Conservation (phyloP, 2,113 vertebrate genomes). For the Trichechus manatus region DNA sequence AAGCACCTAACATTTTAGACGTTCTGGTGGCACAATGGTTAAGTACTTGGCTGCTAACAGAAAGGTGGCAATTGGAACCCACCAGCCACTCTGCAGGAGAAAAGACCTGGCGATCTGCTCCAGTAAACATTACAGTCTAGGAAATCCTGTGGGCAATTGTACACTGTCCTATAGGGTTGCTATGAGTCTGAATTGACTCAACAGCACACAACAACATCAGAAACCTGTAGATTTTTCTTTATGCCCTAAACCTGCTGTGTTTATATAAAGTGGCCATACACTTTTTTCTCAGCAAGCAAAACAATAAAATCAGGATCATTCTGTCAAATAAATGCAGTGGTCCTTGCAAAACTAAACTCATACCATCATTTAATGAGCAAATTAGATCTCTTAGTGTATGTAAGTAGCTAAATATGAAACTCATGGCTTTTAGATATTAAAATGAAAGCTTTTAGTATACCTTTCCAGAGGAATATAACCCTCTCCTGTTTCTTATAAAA, state of each 20-base stretch:
- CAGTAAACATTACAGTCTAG: not conserved
- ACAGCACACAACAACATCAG: not conserved
- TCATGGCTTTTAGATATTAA: not conserved
- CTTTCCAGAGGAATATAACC: not conserved
- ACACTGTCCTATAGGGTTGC: not conserved
- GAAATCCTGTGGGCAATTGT: not conserved
- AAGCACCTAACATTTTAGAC: conserved; percentile 69
- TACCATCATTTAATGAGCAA: conserved; percentile 15
- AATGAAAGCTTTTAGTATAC: not conserved
- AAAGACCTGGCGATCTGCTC: not conserved
- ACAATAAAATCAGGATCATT: conserved; percentile 53
- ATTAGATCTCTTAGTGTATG: not conserved
- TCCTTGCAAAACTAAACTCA: conserved; percentile 55
- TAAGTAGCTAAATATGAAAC: conserved; percentile 33
- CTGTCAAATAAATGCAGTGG: conserved; percentile 39
- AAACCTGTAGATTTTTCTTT: conserved; percentile 70
- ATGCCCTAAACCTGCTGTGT: conserved; percentile 58
- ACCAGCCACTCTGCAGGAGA: not conserved
- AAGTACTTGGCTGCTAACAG: not conserved
- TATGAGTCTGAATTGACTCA: not conserved
- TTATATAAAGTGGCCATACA: conserved; percentile 44
- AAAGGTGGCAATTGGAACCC: not conserved
- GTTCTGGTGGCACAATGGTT: not conserved
- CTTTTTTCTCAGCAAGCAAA: conserved; percentile 45
- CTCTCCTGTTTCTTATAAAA: conserved; percentile 11